Evolutionary conservation across 1,140 invertebrate genomes (phyloP), one percentile per base, ranked within the genome.

Genomic region (Pteromalus puparum): DNA sequence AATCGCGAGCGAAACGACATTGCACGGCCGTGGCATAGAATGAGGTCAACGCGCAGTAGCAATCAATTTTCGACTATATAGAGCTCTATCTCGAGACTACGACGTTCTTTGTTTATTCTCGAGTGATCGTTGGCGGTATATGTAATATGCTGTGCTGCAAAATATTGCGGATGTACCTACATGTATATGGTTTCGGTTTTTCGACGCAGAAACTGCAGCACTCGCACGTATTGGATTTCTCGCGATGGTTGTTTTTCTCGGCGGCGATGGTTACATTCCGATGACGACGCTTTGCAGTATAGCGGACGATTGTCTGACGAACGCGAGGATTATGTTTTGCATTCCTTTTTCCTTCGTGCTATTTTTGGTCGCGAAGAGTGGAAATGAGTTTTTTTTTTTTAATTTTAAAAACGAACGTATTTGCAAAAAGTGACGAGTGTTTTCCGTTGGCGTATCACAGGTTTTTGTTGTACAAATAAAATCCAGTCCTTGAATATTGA

Each of bases 21-120:
- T 74, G 34, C 34, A 42, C 42, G 74, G 42, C 74, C 74, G 74
- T 76, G 74, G 74, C 74, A 76, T 76, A 76, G 46, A 76, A 76
- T 48, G 74, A 78, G 76, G 76, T 78, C 76, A 78, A 78, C 13
- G 76, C 76, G 76, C 76, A 78, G 76, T 78, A 78, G 24, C 53
- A 34, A 78, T 78, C 48, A 78, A 65, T 78, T 76, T 78, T 65
- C 30, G 74, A 46, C 34, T 74, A 42, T 74, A 46, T 42, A 18
- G 28, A 12, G 28, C 70, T 24, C n/a, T 9, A 70, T 70, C 9
- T 70, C 26, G 18, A 70, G 68, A 70, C 28, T 30, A 3, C 10
- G 28, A 30, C 10, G 68, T 12, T 70, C 18, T 42, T 42, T 70
- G 67, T 68, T 68, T 28, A 68, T 18, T n/a, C 65, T 67, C n/a